Conservation (phyloP, 2,113 vertebrate species). For the Oryzias woworae region DNA sequence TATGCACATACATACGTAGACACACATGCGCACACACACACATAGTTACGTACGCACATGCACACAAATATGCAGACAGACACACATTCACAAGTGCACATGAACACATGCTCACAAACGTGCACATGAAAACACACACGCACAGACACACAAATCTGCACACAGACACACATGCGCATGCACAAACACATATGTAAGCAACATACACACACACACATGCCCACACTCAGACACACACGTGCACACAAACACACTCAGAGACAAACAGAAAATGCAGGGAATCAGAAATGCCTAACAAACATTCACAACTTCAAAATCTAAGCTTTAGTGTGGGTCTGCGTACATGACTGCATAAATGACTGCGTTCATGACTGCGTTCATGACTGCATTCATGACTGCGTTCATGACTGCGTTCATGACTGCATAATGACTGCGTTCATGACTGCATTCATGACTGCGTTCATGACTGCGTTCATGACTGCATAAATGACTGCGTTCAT, state of each 20-base stretch:
- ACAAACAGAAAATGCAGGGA: slow-evolving; percentile 39
- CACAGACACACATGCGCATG: too few relatives aligned
- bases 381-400: background rate
- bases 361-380: too few relatives aligned
- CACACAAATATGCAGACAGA: slow-evolving; percentile 36
- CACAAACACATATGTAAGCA: too few relatives aligned
- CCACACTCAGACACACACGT: background rate
- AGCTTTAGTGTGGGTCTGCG: slow-evolving; percentile 18
- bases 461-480: too few relatives aligned
- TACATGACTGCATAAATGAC: background rate
- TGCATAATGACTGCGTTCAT: too few relatives aligned
- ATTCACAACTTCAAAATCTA: slow-evolving; percentile 30
- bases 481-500: too few relatives aligned
- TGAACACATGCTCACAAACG: too few relatives aligned
- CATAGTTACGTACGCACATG: slow-evolving; percentile 28
- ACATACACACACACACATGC: too few relatives aligned
- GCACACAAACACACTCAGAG: slow-evolving; percentile 11
- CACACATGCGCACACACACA: slow-evolving; percentile 1
- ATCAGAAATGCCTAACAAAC: slow-evolving; percentile 46
- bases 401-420: background rate
- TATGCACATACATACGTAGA: background rate
- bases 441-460: background rate
- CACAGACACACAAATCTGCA: too few relatives aligned
- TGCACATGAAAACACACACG: too few relatives aligned
- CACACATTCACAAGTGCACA: background rate